phyloP scores from a whole-genome alignment of 2,888 invertebrate genomes.

The Iphiclides podalirius region DNA sequence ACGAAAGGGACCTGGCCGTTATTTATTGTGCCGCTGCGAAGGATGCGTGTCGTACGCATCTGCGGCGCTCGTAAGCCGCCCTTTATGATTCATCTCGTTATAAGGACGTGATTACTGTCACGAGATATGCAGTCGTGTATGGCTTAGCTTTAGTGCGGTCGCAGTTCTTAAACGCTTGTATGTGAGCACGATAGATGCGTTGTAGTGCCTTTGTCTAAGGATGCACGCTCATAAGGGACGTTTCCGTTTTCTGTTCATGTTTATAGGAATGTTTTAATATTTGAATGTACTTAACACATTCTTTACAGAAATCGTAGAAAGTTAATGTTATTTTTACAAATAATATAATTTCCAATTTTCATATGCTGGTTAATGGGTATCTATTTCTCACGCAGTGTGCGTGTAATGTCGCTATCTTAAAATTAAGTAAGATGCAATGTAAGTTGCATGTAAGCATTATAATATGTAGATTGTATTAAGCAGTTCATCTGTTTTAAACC shows the following conservation, averaged over 20 bases:
- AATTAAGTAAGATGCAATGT: slow-evolving; percentile 51
- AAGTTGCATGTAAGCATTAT: slow-evolving; percentile 58
- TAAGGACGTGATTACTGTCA: slow-evolving; percentile 71
- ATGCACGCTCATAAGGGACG: too few relatives aligned
- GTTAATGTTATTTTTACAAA: too few relatives aligned
- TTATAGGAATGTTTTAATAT: too few relatives aligned
- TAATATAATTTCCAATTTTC: slow-evolving; percentile 22
- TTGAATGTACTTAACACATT: too few relatives aligned
- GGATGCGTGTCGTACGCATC: too few relatives aligned
- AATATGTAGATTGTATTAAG: slow-evolving; percentile 62
- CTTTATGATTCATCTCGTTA: slow-evolving; percentile 72
- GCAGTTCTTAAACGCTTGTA: too few relatives aligned
- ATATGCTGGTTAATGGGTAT: slow-evolving; percentile 44
- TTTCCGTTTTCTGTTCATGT: too few relatives aligned
- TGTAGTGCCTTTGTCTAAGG: too few relatives aligned
- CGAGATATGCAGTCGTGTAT: slow-evolving; percentile 43
- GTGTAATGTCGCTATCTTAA: slow-evolving; percentile 41
- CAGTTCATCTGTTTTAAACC: slow-evolving; percentile 35
- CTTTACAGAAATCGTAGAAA: too few relatives aligned
- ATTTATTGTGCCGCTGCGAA: slow-evolving; percentile 70
- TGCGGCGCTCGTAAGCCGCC: slow-evolving; percentile 64
- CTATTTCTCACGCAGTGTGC: slow-evolving; percentile 70
- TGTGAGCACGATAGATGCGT: too few relatives aligned
- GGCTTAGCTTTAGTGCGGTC: slow-evolving; percentile 21
- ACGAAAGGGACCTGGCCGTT: slow-evolving; percentile 76